A percentile compares a stretch with the other conserved stretches of the same genome.
Conservation (phyloP, 2,888 invertebrate species). For the Xylocampa areola region DNA sequence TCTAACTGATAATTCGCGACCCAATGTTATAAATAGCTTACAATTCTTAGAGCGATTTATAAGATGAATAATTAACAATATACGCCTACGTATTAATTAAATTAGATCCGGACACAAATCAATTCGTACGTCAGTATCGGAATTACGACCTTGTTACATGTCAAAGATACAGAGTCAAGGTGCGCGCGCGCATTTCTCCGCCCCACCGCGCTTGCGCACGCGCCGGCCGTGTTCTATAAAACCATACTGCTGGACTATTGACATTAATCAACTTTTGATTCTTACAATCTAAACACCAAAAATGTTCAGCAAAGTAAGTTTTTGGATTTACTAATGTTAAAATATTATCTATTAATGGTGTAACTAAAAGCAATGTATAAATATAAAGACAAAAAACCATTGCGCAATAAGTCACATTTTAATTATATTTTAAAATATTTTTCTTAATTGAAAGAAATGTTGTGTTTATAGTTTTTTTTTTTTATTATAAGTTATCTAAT, state of each 20-base stretch:
- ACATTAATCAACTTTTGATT: slow-evolving; percentile 77
- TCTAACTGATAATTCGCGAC: slow-evolving; percentile 38
- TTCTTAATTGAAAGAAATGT: too few relatives aligned
- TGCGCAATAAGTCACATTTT: too few relatives aligned
- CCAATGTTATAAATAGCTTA: slow-evolving; percentile 21
- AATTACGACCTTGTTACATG: slow-evolving; percentile 69
- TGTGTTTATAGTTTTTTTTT: too few relatives aligned
- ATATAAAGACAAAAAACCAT: too few relatives aligned
- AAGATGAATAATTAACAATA: slow-evolving; percentile 47
- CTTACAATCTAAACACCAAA: slow-evolving; percentile 71
- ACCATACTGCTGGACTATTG: slow-evolving; percentile 70
- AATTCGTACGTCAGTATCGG: slow-evolving; percentile 48
- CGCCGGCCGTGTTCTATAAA: slow-evolving; percentile 73
- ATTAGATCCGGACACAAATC: slow-evolving; percentile 58
- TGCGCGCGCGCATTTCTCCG: slow-evolving; percentile 72
- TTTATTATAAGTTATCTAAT: too few relatives aligned
- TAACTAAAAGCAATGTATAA: too few relatives aligned
- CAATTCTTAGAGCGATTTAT: slow-evolving; percentile 23
- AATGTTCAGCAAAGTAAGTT: slow-evolving; percentile 82
- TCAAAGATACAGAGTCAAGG: slow-evolving; percentile 78
- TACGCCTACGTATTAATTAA: slow-evolving; percentile 45
- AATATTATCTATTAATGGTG: not conserved
- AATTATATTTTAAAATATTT: too few relatives aligned
- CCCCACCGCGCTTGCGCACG: slow-evolving; percentile 70
- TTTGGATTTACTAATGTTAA: slow-evolving; percentile 1